Evolutionary conservation across 2,113 vertebrate genomes (phyloP), one percentile per base, ranked within the genome.

Genomic region (Rhinoderma darwinii): DNA sequence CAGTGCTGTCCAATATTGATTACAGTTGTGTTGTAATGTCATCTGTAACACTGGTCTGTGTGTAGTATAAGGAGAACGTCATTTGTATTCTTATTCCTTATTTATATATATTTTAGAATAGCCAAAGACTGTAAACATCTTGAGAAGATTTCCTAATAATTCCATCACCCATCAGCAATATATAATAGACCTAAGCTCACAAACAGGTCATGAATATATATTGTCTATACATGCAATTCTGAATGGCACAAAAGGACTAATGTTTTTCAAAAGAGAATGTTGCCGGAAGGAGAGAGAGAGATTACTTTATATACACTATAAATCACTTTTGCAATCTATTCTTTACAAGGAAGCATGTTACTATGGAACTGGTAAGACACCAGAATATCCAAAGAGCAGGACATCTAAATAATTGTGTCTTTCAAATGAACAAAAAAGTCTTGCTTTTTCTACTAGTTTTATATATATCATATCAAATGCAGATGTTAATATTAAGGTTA

Each of bases 201-300:
- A 83, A 70, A 83, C 81, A 72, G 61, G 63, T 83, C 81, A 83
- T 83, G 81, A 83, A 72, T 68, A 83, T 83, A 83, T 72, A 70
- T 83, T 70, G 81, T 83, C 61, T 70, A 83, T 83, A 83, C 61
- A 72, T 72, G 63, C 81, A 83, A 72, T 83, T 68, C n/a, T 50
- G 63, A 83, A 70, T 83, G 27, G 44, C 44, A 72, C 81, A 83
- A 70, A 70, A 83, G 81, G 61, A 83, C 61, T 70, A 72, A 83
- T 83, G 81, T 70, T 83, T 70, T 83, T 83, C 37, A 83, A 82
- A 68, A 50, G 59, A 51, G 43, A 44, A 83, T 35, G n/a, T 47
- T 83, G 81, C 81, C 63, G 27, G 81, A 83, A 83, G 81, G 59
- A 72, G 47, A 70, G 41, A 70, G 41, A 70, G 14, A 82, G 43